Conservation (phyloP, 2,797 vertebrate species). For the Artibeus jamaicensis region DNA sequence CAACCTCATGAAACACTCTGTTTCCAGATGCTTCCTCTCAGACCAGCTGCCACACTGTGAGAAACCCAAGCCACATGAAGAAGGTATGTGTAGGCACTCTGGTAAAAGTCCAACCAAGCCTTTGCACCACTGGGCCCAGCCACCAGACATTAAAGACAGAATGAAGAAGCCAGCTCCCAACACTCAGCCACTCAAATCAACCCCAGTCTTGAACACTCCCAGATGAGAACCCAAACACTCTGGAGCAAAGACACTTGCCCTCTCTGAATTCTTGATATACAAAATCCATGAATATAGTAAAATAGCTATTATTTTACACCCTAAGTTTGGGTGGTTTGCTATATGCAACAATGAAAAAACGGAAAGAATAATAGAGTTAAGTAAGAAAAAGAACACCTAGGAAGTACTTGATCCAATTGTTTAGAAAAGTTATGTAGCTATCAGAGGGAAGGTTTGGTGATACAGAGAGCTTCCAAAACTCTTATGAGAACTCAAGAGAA, state of each 20-base stretch:
- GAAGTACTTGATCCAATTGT: not conserved
- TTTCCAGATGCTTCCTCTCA: not conserved
- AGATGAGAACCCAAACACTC: not conserved
- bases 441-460: not conserved
- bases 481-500: not conserved
- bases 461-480: not conserved
- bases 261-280: not conserved
- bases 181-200: not conserved
- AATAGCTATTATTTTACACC: not conserved
- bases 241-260: not conserved
- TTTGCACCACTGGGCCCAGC: not conserved
- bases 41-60: not conserved
- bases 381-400: not conserved
- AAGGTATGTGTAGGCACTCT: too few species aligned
- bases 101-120: not conserved
- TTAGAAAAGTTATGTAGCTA: not conserved
- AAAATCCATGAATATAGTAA: not conserved
- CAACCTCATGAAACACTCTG: not conserved
- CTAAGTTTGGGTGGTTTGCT: not conserved
- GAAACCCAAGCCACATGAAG: not conserved
- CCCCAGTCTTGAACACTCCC: not conserved
- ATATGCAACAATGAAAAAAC: not conserved
- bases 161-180: not conserved
- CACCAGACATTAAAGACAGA: not conserved
- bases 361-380: not conserved